These are phyloP conservation scores for Ursus arctos DNA, from an alignment of 2,113 vertebrate genomes.

Conservation along the genomic window DNA sequence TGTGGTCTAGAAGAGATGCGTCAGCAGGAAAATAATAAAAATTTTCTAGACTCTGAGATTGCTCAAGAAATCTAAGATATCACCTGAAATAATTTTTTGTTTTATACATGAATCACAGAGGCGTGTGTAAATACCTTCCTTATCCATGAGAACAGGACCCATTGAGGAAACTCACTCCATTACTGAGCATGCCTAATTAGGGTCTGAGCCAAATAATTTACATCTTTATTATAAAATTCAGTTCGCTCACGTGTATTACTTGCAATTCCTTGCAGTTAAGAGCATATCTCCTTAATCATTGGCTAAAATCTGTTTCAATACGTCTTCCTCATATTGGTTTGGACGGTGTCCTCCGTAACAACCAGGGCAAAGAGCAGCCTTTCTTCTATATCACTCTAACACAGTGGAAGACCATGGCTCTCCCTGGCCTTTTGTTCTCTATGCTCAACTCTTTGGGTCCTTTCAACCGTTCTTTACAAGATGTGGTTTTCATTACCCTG, in stretches of 20 bases:
- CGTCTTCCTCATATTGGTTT: background rate
- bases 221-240: background rate
- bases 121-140: background rate
- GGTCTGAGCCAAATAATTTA: background rate
- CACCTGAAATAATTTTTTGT: background rate
- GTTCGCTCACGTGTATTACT: background rate
- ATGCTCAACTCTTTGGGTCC: background rate
- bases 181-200: background rate
- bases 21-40: background rate
- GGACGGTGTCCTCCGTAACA: background rate
- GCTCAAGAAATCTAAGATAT: background rate
- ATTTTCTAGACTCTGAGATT: background rate
- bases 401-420: background rate
- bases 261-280: background rate
- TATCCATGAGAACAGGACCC: background rate
- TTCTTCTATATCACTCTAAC: background rate
- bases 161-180: background rate
- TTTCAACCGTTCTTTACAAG: constrained; percentile 13
- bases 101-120: background rate
- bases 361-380: background rate
- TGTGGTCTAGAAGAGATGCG: background rate
- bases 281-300: background rate
- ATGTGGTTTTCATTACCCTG: background rate
- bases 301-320: background rate
- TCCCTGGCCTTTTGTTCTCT: background rate